These are phyloP conservation scores for Malachius bipustulatus DNA, from an alignment of 2,888 invertebrate genomes.

Conservation along the genomic window DNA sequence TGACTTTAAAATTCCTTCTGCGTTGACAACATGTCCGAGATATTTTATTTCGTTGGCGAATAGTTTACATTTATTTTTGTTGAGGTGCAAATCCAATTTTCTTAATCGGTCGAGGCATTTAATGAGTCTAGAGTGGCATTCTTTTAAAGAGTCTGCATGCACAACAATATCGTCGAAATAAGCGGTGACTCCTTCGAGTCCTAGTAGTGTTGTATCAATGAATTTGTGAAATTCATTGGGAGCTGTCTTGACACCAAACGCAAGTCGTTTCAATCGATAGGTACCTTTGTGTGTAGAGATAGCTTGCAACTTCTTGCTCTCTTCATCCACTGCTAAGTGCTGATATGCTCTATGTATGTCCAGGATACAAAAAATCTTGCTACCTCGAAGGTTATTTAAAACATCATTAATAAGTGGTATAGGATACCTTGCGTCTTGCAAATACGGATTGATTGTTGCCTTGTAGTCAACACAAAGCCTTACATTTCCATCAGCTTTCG, in stretches of 20 bases:
- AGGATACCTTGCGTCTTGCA: too few relatives aligned
- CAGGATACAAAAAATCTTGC: too few relatives aligned
- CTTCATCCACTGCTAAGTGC: conserved; percentile 4
- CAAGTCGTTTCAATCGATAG: conserved; percentile 4
- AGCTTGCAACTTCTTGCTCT: neutral
- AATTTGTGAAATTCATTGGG: neutral
- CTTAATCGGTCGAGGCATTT: too few relatives aligned
- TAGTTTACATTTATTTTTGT: conserved; percentile 18
- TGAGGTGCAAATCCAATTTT: conserved; percentile 15
- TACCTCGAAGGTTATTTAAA: too few relatives aligned
- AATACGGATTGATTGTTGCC: too few relatives aligned
- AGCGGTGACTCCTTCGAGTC: too few relatives aligned
- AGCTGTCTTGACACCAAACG: neutral
- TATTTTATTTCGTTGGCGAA: conserved; percentile 11
- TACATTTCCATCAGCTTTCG: too few relatives aligned
- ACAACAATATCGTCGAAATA: too few relatives aligned
- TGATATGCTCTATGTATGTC: too few relatives aligned
- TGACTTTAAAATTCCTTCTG: neutral
- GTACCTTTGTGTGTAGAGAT: conserved; percentile 4
- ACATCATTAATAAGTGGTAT: too few relatives aligned
- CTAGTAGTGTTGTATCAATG: neutral
- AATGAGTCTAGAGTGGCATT: too few relatives aligned
- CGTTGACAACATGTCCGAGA: neutral
- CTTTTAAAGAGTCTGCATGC: neutral
- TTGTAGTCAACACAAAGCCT: too few relatives aligned